Percentiles rank a stretch among this genome's conserved stretches.
Conservation (phyloP, 2,797 vertebrate genomes). For the Notoglanidium macrostoma region DNA sequence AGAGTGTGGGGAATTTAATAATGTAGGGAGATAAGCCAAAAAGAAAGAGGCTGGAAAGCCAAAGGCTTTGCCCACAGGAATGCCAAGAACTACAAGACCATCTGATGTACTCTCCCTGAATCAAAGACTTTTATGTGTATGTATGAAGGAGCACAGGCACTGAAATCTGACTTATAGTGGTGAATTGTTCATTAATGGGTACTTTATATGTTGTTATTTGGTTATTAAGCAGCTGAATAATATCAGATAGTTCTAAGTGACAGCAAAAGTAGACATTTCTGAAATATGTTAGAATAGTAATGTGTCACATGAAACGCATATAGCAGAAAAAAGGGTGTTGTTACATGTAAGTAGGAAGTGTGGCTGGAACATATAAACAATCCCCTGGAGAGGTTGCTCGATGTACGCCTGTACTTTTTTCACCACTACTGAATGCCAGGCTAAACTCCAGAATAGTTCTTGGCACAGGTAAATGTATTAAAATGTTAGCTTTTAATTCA, state of each 20-base stretch:
- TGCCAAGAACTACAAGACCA: conserved; percentile 36
- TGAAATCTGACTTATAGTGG: not conserved
- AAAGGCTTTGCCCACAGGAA: conserved; percentile 56
- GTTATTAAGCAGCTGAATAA: not conserved
- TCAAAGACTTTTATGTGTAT: conserved; percentile 15
- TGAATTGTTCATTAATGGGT: not conserved
- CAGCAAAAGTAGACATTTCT: conserved; percentile 10
- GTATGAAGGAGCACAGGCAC: not conserved
- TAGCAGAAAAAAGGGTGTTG: conserved; percentile 22
- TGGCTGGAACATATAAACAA: conserved; percentile 29
- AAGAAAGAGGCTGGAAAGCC: conserved; percentile 51
- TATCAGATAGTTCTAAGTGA: not conserved
- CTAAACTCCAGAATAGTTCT: conserved; percentile 35
- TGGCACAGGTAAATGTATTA: conserved; percentile 19
- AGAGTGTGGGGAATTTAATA: conserved; percentile 60
- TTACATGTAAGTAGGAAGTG: conserved; percentile 49
- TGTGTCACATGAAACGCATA: conserved; percentile 15
- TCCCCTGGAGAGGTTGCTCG: conserved; percentile 25
- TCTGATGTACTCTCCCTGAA: conserved; percentile 8
- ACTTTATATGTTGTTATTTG: not conserved
- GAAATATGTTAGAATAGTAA: conserved; percentile 17
- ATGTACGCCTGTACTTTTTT: conserved; percentile 14
- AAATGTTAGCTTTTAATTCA: conserved; percentile 31
- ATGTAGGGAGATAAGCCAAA: conserved; percentile 49
- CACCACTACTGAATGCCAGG: conserved; percentile 37